phyloP scores from a whole-genome alignment of 35 echinoderm and acorn worm species.

The Diadema setosum region DNA sequence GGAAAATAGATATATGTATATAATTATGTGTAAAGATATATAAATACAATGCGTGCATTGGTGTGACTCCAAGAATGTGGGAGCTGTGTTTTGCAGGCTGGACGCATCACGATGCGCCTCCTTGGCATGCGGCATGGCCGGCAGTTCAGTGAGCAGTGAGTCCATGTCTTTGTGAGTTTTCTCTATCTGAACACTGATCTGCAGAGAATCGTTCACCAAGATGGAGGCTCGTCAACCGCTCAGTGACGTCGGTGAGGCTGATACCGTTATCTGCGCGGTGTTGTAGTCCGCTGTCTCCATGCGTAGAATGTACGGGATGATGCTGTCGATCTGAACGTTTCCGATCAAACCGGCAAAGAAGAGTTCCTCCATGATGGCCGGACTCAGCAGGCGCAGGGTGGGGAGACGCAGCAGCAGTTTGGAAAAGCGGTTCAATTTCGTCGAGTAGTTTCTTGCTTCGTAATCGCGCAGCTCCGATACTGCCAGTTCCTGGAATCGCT shows the following conservation, averaged over 20 bases:
- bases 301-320: constrained; percentile 96
- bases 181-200: background rate
- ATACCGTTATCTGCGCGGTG: constrained; percentile 75
- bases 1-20: too few relatives aligned
- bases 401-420: constrained; percentile 87
- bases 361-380: constrained; percentile 96
- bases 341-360: constrained; percentile 99
- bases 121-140: too few relatives aligned
- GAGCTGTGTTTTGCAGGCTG: background rate
- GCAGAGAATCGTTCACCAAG: background rate
- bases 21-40: too few relatives aligned
- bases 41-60: background rate
- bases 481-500: constrained; percentile 91
- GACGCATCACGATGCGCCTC: background rate
- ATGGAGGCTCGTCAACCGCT: background rate
- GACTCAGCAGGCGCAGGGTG: constrained; percentile 76
- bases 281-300: constrained; percentile 99
- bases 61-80: background rate
- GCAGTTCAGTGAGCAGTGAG: background rate
- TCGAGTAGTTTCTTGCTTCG: constrained; percentile 64
- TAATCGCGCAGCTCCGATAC: constrained; percentile 81
- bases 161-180: too few relatives aligned
- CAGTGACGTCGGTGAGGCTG: background rate
- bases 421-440: constrained; percentile 65
- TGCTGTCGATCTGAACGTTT: constrained; percentile 99